These are phyloP conservation scores for Drosophila tristis DNA, from an alignment of 1,140 invertebrate genomes.

Conservation along the genomic window DNA sequence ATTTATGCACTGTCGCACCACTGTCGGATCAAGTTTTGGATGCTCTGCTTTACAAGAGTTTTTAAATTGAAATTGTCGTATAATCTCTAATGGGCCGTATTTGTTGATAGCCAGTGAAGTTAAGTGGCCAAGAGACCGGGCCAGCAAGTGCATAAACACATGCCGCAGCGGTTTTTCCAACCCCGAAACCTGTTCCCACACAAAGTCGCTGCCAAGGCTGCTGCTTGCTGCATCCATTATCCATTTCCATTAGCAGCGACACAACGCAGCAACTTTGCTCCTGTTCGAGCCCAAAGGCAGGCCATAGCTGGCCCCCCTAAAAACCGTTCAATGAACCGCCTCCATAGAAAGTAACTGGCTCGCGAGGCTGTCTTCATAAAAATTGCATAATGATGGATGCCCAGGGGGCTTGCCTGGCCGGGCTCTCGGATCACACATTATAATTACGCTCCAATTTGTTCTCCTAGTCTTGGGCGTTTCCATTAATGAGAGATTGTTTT, in stretches of 20 bases:
- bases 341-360: slow-evolving; percentile 35
- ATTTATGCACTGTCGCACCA: slow-evolving; percentile 9
- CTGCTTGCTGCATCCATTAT: slow-evolving; percentile 9
- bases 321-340: slow-evolving; percentile 39
- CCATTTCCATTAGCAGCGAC: slow-evolving; percentile 44
- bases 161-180: slow-evolving; percentile 52
- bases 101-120: slow-evolving; percentile 44
- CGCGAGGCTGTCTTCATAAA: slow-evolving; percentile 3
- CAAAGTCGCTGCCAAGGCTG: slow-evolving; percentile 44
- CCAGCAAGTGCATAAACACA: slow-evolving; percentile 53
- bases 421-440: slow-evolving; percentile 31
- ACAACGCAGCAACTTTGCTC: slow-evolving; percentile 37
- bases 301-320: slow-evolving; percentile 3
- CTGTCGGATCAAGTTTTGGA: slow-evolving; percentile 29
- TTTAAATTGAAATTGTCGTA: slow-evolving; percentile 76
- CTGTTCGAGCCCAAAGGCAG: slow-evolving; percentile 45
- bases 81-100: slow-evolving; percentile 73
- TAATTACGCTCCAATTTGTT: slow-evolving; percentile 24
- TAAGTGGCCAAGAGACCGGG: slow-evolving; percentile 43
- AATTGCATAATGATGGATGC: slow-evolving; percentile 51
- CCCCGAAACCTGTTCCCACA: slow-evolving; percentile 62
- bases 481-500: slow-evolving; percentile 24
- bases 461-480: slow-evolving; percentile 6
- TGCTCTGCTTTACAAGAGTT: slow-evolving; percentile 45
- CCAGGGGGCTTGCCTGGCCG: slow-evolving; percentile 5